These are phyloP conservation scores for Anthopleura xanthogrammica DNA, from an alignment of 92 coral and sea anemone species.

Conservation along the genomic window DNA sequence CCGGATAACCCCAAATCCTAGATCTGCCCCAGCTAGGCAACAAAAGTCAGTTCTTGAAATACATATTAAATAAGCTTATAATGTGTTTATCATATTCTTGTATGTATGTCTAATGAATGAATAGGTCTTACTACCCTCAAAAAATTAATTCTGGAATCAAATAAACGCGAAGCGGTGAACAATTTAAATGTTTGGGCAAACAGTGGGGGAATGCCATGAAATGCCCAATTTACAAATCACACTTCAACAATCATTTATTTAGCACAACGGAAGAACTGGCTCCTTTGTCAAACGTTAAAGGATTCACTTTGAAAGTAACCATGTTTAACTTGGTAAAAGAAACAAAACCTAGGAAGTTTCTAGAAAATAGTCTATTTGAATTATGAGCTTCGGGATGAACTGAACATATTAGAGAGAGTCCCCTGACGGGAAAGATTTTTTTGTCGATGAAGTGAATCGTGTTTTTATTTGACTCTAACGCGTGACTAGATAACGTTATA, in stretches of 20 bases:
- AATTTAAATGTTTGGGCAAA: neutral
- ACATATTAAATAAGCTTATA: neutral
- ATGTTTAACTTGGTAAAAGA: neutral
- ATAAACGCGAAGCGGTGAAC: neutral
- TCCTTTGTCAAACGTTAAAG: conserved; percentile 20
- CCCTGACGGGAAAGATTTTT: neutral
- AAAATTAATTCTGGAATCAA: neutral
- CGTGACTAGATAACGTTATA: conserved; percentile 37
- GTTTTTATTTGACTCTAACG: conserved; percentile 26
- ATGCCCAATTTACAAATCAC: conserved; percentile 33
- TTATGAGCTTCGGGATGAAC: neutral
- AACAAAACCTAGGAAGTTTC: neutral
- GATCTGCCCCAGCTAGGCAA: neutral
- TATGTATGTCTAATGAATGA: neutral
- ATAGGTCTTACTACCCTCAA: neutral
- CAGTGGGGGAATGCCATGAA: conserved; percentile 30
- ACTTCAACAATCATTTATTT: conserved; percentile 36
- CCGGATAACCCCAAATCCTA: neutral
- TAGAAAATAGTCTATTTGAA: neutral
- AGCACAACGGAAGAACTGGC: conserved; percentile 19
- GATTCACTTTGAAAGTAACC: neutral
- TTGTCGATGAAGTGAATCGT: conserved; percentile 3
- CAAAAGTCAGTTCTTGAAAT: neutral
- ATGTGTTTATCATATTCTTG: neutral
- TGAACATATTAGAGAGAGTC: neutral